phyloP scores from a whole-genome alignment of 2,113 vertebrate genomes.

The Regulus satrapa region DNA sequence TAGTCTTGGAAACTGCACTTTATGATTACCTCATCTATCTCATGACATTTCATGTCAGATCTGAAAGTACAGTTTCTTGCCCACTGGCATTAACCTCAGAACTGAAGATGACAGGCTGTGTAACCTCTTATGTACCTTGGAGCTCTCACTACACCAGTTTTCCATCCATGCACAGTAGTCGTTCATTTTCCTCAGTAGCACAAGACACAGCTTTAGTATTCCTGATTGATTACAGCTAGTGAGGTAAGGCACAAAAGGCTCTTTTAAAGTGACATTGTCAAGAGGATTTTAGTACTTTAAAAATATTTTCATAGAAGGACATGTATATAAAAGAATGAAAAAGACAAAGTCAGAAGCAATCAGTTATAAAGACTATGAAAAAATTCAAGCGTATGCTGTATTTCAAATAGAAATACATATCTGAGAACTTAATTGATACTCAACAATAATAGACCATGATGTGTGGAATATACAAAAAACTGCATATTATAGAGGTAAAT shows the following conservation, averaged over 20 bases:
- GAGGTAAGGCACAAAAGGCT: slow-evolving; percentile 26
- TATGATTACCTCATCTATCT: slow-evolving; percentile 50
- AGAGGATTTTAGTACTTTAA: slow-evolving; percentile 16
- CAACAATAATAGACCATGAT: background rate
- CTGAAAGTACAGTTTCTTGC: slow-evolving; percentile 30
- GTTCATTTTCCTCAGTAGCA: background rate
- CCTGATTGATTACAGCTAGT: slow-evolving; percentile 23
- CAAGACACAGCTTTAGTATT: slow-evolving; percentile 13
- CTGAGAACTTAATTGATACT: slow-evolving; percentile 2
- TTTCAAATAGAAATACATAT: background rate
- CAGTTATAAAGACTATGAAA: background rate
- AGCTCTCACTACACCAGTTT: background rate
- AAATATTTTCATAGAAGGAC: background rate
- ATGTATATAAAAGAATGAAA: background rate
- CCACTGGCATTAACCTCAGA: slow-evolving; percentile 31
- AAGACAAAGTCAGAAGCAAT: slow-evolving; percentile 21
- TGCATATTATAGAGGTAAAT: background rate
- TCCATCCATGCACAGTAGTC: background rate
- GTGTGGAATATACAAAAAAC: background rate
- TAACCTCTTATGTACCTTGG: slow-evolving; percentile 2
- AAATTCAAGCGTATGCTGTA: background rate
- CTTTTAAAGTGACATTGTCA: slow-evolving; percentile 32
- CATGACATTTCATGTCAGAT: slow-evolving; percentile 48
- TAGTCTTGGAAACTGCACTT: slow-evolving; percentile 15
- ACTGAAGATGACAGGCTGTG: slow-evolving; percentile 4